Conservation (phyloP, 2,113 vertebrate genomes). For the Nicator chloris region DNA sequence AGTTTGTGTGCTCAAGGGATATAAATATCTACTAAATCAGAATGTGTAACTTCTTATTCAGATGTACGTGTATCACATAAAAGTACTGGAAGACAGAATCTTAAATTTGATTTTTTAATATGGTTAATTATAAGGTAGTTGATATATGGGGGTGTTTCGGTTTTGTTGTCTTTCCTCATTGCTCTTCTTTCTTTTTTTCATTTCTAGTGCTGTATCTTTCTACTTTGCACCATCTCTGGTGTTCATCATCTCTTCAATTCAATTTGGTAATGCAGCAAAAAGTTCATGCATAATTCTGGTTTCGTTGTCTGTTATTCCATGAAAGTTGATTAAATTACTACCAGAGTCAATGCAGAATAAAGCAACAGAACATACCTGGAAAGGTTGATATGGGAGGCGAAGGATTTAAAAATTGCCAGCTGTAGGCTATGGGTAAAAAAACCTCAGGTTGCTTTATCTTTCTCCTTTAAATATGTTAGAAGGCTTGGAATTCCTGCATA, state of each 20-base stretch:
- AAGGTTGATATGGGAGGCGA: neutral
- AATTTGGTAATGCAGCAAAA: neutral
- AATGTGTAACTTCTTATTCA: neutral
- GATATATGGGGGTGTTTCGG: neutral
- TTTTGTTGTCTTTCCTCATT: neutral
- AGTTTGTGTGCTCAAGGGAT: neutral
- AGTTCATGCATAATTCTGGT: neutral
- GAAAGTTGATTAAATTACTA: neutral
- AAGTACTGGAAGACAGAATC: neutral
- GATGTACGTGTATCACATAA: neutral
- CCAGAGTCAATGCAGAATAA: neutral
- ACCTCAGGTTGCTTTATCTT: neutral
- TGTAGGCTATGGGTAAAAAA: neutral
- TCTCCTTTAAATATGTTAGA: neutral
- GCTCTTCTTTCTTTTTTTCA: neutral
- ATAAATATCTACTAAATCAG: neutral
- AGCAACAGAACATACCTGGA: neutral
- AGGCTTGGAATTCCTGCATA: neutral
- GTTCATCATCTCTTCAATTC: neutral
- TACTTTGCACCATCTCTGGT: neutral
- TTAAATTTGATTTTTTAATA: neutral
- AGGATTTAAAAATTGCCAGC: neutral
- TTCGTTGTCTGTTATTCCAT: neutral
- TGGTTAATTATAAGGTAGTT: neutral
- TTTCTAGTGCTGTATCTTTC: neutral